Evolutionary conservation across 2,113 vertebrate genomes (phyloP).

Genomic region (Serinus canaria): DNA sequence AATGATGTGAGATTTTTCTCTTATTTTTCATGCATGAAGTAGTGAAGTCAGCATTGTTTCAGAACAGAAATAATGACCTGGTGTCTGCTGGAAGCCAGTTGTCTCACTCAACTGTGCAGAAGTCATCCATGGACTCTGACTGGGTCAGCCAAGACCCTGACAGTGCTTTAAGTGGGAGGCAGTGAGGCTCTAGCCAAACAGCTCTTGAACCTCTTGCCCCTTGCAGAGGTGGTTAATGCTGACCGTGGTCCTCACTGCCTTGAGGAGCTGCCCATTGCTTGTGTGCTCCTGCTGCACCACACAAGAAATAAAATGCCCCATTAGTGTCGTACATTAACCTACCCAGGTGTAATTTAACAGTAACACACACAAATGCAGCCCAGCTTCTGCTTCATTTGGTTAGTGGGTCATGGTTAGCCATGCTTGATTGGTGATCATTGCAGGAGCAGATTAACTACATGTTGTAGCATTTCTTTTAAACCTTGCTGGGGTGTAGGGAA

Average conservation of each 20-base stretch:
- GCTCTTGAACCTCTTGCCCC: background rate
- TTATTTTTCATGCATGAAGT: background rate
- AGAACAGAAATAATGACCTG: background rate
- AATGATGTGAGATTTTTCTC: background rate
- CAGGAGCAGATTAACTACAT: background rate
- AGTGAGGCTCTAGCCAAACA: background rate
- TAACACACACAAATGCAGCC: background rate
- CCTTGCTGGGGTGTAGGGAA: background rate
- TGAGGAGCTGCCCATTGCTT: background rate
- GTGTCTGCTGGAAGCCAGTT: background rate
- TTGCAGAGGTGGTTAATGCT: background rate
- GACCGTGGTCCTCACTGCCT: fast-evolving
- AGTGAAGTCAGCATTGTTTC: background rate
- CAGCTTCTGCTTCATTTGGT: constrained; percentile 22
- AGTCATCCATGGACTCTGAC: background rate
- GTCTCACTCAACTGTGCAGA: background rate
- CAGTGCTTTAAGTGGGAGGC: background rate
- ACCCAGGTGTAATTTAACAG: background rate
- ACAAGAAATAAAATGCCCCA: background rate
- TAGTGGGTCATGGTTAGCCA: constrained; percentile 8
- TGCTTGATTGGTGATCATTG: background rate
- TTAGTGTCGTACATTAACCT: background rate
- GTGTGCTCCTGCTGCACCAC: fast-evolving
- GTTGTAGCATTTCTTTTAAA: background rate
- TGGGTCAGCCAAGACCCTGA: background rate